These are phyloP conservation scores for Mya arenaria DNA, from an alignment of 1,140 invertebrate species.

Conservation along the genomic window DNA sequence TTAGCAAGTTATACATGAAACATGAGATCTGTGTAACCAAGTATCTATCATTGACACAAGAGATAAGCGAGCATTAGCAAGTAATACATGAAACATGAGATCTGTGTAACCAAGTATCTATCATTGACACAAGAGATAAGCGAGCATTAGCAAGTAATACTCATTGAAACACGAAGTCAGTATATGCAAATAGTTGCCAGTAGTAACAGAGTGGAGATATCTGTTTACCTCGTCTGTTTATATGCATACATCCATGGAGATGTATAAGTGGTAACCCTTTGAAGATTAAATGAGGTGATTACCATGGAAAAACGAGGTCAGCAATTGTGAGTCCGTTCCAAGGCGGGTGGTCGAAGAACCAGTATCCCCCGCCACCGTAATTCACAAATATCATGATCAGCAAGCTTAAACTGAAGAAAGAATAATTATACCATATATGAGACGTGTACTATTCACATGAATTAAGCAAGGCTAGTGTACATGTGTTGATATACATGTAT, in stretches of 20 bases:
- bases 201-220: neutral
- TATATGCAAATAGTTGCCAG: neutral
- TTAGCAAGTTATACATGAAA: neutral
- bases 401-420: constrained; percentile 72
- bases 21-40: no score
- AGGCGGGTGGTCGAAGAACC: constrained; percentile 93
- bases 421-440: neutral
- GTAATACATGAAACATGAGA: neutral
- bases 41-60: no score
- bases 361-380: constrained; percentile 93
- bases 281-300: no score
- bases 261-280: neutral
- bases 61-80: neutral
- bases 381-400: constrained; percentile 92
- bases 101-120: neutral
- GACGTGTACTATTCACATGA: neutral
- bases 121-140: neutral
- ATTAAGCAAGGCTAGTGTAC: neutral
- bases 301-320: constrained; percentile 96
- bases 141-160: neutral
- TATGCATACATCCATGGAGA: constrained; percentile 11
- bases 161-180: neutral
- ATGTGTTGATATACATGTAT: neutral
- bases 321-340: constrained; percentile 97
- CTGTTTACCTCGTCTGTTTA: neutral